Conservation (phyloP, 1,140 invertebrate genomes). For the Babylonia areolata region DNA sequence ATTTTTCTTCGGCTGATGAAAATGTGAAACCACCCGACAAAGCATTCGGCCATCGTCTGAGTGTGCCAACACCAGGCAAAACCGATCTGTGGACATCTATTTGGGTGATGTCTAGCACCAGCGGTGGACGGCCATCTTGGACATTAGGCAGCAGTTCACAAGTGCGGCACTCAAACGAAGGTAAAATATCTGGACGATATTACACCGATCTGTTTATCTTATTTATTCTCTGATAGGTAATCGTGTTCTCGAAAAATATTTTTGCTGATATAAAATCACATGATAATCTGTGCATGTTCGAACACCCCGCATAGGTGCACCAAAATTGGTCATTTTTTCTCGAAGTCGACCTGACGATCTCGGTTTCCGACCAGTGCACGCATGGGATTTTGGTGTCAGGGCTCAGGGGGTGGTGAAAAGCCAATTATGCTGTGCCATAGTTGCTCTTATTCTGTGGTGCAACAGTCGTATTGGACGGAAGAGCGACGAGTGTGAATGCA, state of each 20-base stretch:
- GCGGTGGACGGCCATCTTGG: conserved; percentile 66
- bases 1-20: conserved; percentile 21
- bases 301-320: conserved; percentile 4
- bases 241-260: background rate
- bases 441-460: background rate
- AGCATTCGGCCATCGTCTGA: conserved; percentile 38
- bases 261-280: background rate
- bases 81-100: conserved; percentile 28
- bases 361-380: conserved; percentile 20
- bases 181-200: conserved; percentile 42
- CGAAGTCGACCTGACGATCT: conserved; percentile 21
- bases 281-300: conserved; percentile 22
- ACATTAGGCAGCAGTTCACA: conserved; percentile 55
- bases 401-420: conserved; percentile 22
- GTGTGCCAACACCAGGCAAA: conserved; percentile 37
- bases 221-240: background rate
- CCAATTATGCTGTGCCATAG: conserved; percentile 23
- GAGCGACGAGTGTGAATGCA: background rate
- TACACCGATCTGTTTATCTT: background rate
- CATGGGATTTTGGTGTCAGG: conserved; percentile 30
- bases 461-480: background rate
- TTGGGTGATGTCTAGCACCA: conserved; percentile 52
- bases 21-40: conserved; percentile 36
- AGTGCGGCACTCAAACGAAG: conserved; percentile 53
- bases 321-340: conserved; percentile 32